Evolutionary conservation across 2,113 vertebrate genomes (phyloP).

Genomic region (Thryonomys swinderianus): DNA sequence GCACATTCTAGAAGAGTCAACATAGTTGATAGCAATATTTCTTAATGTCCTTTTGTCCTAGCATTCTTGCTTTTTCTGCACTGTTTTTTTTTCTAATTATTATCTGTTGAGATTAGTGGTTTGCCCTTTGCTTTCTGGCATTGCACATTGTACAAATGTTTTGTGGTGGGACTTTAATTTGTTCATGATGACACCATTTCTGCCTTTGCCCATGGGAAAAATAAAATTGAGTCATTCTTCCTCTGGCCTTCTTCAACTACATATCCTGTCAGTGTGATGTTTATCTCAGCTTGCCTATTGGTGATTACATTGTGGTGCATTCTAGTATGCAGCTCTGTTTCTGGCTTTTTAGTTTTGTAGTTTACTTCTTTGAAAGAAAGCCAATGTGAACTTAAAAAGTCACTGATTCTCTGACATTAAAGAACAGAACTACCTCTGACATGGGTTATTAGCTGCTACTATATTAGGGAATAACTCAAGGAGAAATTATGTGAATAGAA

Average conservation of each 20-base stretch:
- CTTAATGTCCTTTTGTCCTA: constrained; percentile 30
- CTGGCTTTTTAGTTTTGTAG: constrained; percentile 75
- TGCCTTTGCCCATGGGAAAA: constrained; percentile 82
- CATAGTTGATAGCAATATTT: constrained; percentile 63
- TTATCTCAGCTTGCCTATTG: constrained; percentile 79
- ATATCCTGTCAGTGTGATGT: constrained; percentile 76
- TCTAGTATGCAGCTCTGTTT: constrained; percentile 68
- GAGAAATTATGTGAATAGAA: constrained; percentile 42
- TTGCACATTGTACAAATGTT: constrained; percentile 71
- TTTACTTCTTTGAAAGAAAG: constrained; percentile 75
- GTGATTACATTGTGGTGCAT: constrained; percentile 82
- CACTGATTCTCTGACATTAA: constrained; percentile 43
- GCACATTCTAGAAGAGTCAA: constrained; percentile 59
- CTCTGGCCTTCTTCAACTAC: constrained; percentile 58
- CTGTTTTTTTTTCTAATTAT: constrained; percentile 32
- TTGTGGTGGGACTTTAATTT: constrained; percentile 74
- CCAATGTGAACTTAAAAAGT: constrained; percentile 26
- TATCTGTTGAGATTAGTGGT: constrained; percentile 47
- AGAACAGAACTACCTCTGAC: neutral
- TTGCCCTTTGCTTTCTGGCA: constrained; percentile 78
- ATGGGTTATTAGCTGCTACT: constrained; percentile 8
- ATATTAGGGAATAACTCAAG: neutral
- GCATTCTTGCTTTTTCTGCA: constrained; percentile 27
- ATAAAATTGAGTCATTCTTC: constrained; percentile 84
- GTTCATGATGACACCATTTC: constrained; percentile 76